These are phyloP conservation scores for Alauda arvensis DNA, from an alignment of 2,797 vertebrate genomes.

Conservation along the genomic window DNA sequence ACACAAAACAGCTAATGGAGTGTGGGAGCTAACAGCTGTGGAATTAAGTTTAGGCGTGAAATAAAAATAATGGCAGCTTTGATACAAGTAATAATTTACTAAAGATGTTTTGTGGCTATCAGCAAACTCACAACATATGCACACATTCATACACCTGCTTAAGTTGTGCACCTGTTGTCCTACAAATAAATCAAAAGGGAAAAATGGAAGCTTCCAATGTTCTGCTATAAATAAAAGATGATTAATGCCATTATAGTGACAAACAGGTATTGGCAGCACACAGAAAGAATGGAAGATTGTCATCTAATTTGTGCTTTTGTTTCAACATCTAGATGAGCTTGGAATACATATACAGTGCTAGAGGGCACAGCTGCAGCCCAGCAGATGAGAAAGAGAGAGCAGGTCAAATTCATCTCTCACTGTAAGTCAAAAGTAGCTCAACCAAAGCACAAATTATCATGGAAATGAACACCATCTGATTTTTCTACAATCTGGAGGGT, in stretches of 20 bases:
- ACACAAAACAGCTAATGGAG: slow-evolving; percentile 32
- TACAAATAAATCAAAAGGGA: slow-evolving; percentile 10
- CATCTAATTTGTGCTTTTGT: slow-evolving; percentile 40
- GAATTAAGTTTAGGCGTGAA: slow-evolving; percentile 46
- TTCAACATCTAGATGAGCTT: slow-evolving; percentile 22
- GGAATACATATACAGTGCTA: slow-evolving; percentile 21
- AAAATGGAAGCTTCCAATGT: slow-evolving; percentile 11
- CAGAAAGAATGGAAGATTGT: slow-evolving; percentile 51
- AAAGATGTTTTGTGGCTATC: slow-evolving; percentile 32
- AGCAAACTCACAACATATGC: slow-evolving; percentile 33
- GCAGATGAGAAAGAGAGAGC: slow-evolving; percentile 22
- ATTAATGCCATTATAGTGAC: slow-evolving; percentile 35
- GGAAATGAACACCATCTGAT: not conserved
- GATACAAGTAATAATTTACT: slow-evolving; percentile 47
- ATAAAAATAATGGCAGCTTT: slow-evolving; percentile 41
- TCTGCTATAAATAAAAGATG: slow-evolving; percentile 39
- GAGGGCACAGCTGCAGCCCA: slow-evolving; percentile 30
- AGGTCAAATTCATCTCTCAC: slow-evolving; percentile 12
- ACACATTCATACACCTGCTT: not conserved
- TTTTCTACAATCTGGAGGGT: not conserved
- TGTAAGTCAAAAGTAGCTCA: slow-evolving; percentile 45
- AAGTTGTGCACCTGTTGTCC: slow-evolving; percentile 37
- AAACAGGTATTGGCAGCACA: slow-evolving; percentile 40
- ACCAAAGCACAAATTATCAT: slow-evolving; percentile 3
- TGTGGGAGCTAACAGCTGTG: slow-evolving; percentile 40